Evolutionary conservation across 2,888 invertebrate genomes (phyloP).

Genomic region (Mythimna ferrago): DNA sequence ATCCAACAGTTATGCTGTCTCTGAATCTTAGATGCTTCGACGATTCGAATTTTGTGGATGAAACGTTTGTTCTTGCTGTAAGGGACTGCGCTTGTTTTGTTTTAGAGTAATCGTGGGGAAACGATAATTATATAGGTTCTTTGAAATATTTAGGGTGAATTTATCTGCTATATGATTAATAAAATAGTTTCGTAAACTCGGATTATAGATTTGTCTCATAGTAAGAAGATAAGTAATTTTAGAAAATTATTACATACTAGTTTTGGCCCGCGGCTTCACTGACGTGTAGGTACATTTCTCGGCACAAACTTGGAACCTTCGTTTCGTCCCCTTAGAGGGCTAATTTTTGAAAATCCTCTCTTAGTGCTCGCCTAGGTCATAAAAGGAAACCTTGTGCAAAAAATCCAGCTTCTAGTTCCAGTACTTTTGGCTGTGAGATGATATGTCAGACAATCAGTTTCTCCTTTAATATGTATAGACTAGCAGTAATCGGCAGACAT

Average conservation of each 20-base stretch:
- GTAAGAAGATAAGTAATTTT: neutral
- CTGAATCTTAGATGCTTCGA: slow-evolving; percentile 23
- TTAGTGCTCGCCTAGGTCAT: no score
- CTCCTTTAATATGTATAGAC: neutral
- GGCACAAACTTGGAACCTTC: no score
- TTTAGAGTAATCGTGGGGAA: slow-evolving; percentile 14
- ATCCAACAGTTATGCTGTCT: slow-evolving; percentile 39
- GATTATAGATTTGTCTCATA: neutral
- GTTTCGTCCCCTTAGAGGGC: no score
- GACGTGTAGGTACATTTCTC: no score
- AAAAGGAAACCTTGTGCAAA: no score
- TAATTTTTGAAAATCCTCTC: no score
- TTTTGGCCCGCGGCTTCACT: no score
- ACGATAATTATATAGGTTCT: neutral
- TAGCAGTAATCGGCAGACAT: no score
- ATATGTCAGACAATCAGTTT: no score
- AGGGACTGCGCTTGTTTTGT: neutral
- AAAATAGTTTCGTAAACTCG: neutral
- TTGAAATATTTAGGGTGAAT: neutral
- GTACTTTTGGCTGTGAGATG: no score
- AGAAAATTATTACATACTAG: neutral
- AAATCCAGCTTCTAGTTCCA: no score
- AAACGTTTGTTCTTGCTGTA: slow-evolving; percentile 31
- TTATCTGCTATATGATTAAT: neutral
- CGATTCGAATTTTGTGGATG: slow-evolving; percentile 26